Evolutionary conservation across 64 coral and sea anemone species (phyloP), one percentile per base, ranked within the genome.

Genomic region (Porites australiensis): DNA sequence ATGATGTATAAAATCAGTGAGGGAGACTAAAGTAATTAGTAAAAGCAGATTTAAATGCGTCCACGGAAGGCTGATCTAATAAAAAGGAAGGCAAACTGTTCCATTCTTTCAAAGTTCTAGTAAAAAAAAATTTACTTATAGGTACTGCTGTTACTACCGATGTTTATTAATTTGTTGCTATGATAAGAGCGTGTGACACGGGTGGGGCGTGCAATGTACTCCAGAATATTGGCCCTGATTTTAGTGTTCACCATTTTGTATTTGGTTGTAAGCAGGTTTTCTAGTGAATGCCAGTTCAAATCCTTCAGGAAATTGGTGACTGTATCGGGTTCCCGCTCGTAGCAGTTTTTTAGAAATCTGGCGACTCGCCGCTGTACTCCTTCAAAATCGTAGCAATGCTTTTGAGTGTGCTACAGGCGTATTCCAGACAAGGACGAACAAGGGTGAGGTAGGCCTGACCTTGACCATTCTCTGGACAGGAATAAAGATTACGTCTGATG

Each of bases 191-290:
- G 53, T 55, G 53, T 55, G 2, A 55, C 53, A 55, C 0, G 53
- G 53, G 53, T 55, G 53, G 53, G 53, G 53, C 53, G 5, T 11
- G 11, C 0, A 55, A 55, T 55, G 53, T 55, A 51, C 44, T 63
- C 77, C 8, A 21, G 77, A 50, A 81, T 81, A 61, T 81, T 6
- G 13, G 62, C 77, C 20, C n/a, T 13, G 3, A 81, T 81, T 44
- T 81, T 61, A 44, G 13, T 15, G 20, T 81, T 62, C 54, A 62
- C 77, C 44, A 81, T 81, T 62, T 81, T 81, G 77, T 63, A 63
- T 57, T 61, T 61, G 77, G 12, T 61, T 44, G 57, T 81, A 27
- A 63, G 55, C n/a, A n/a, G n/a, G n/a, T n/a, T n/a, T 74, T 74
- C 70, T 74, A 74, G 46, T 11, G 44, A 74, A 74, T 47, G 43